Evolutionary conservation across 2,888 invertebrate species (phyloP).

Genomic region (Smittia sp.): DNA sequence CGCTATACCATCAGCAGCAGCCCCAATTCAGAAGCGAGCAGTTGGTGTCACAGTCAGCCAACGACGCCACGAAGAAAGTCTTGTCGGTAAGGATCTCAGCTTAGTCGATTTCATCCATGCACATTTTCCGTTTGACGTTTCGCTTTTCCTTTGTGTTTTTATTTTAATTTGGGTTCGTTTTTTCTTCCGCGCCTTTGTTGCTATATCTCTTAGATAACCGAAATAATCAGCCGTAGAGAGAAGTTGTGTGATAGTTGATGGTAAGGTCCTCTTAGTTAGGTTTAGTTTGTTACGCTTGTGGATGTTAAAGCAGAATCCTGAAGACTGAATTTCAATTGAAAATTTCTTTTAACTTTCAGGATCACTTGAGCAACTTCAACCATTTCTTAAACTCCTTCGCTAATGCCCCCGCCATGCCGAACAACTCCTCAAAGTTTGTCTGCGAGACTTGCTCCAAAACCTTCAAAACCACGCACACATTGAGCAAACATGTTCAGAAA

Average conservation of each 20-base stretch:
- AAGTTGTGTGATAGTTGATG: background rate
- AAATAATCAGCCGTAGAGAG: slow-evolving; percentile 28
- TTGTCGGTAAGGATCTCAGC: slow-evolving; percentile 31
- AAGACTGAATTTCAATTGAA: background rate
- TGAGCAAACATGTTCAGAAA: slow-evolving; percentile 17
- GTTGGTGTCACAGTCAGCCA: background rate
- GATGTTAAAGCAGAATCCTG: background rate
- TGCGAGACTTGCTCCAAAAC: slow-evolving; percentile 19
- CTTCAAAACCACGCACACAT: slow-evolving; percentile 33
- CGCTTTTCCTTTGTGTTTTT: slow-evolving; percentile 18
- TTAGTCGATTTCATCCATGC: background rate
- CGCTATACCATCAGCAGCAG: background rate
- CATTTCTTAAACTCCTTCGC: slow-evolving; percentile 16
- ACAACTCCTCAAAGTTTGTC: slow-evolving; percentile 1
- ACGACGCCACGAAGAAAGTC: slow-evolving; percentile 34
- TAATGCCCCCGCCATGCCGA: background rate
- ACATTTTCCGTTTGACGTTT: background rate
- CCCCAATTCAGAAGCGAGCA: background rate
- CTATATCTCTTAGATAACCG: slow-evolving; percentile 38
- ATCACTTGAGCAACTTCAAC: slow-evolving; percentile 24
- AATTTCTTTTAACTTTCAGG: slow-evolving; percentile 11
- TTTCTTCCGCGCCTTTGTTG: slow-evolving; percentile 25
- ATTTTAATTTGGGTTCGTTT: slow-evolving; percentile 28
- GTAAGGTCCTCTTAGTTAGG: background rate
- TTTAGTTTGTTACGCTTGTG: background rate